Percentiles rank a stretch among this genome's conserved stretches.
phyloP scores from a whole-genome alignment of 2,888 invertebrate species.

The Amorpha juglandis region DNA sequence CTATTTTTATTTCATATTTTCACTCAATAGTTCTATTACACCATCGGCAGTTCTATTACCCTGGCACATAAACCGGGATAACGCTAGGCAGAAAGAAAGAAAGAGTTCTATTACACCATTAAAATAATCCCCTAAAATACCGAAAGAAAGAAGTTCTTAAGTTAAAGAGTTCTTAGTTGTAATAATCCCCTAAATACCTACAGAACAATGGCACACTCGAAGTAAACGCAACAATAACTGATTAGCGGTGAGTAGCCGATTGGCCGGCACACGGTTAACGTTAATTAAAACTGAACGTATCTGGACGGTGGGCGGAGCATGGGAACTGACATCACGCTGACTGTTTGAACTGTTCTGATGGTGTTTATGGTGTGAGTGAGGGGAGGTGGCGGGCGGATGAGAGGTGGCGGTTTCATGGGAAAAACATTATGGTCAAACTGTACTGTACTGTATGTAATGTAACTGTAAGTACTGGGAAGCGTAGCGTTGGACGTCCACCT shows the following conservation, averaged over 20 bases:
- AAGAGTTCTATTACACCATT: too few relatives aligned
- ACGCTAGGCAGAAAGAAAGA: too few relatives aligned
- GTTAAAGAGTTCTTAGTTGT: too few relatives aligned
- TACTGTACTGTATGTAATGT: too few relatives aligned
- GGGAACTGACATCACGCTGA: slow-evolving; percentile 49
- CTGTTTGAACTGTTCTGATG: slow-evolving; percentile 12
- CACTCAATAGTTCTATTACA: too few relatives aligned
- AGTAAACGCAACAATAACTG: slow-evolving; percentile 22
- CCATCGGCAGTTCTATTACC: too few relatives aligned
- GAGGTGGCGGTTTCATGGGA: background rate
- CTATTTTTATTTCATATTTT: too few relatives aligned
- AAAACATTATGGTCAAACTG: background rate
- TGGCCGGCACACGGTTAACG: slow-evolving; percentile 57
- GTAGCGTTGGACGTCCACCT: too few relatives aligned
- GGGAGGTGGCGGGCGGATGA: background rate
- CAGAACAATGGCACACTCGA: background rate
- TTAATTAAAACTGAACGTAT: slow-evolving; percentile 50
- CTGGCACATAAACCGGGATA: too few relatives aligned
- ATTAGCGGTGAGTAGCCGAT: slow-evolving; percentile 39
- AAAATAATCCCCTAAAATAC: too few relatives aligned
- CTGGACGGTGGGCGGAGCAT: slow-evolving; percentile 64
- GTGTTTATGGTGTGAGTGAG: slow-evolving; percentile 1
- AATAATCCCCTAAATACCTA: background rate
- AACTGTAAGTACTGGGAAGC: too few relatives aligned
- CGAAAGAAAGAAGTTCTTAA: too few relatives aligned